phyloP scores from a whole-genome alignment of 1,140 invertebrate genomes.

The Bombus polaris region DNA sequence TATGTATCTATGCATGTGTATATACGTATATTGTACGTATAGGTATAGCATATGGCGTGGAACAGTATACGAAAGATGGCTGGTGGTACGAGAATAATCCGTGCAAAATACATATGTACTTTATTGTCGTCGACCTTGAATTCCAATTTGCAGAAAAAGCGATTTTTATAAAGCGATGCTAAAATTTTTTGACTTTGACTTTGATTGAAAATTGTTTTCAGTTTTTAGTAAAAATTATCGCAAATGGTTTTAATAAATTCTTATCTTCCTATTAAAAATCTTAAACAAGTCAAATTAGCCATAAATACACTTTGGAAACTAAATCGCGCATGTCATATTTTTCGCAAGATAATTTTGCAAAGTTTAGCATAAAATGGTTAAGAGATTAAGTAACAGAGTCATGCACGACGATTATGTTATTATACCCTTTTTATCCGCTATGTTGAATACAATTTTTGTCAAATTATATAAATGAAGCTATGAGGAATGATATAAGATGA shows the following conservation, averaged over 20 bases:
- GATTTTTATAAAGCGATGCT: no score
- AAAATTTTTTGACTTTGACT: no score
- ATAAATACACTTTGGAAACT: background rate
- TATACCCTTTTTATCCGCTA: background rate
- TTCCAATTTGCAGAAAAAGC: no score
- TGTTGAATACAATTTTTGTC: background rate
- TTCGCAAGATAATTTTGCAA: background rate
- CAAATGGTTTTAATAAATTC: background rate
- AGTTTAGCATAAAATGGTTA: background rate
- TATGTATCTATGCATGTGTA: no score
- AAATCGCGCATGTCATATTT: no score
- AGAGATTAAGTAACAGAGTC: background rate
- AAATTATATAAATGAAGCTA: background rate
- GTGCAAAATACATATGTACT: background rate
- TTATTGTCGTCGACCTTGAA: background rate
- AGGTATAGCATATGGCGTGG: background rate
- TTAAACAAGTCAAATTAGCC: background rate
- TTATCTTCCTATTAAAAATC: background rate
- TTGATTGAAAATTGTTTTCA: no score
- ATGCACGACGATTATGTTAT: background rate
- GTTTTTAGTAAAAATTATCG: no score
- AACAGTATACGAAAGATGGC: background rate
- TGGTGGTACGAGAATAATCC: background rate
- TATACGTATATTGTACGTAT: no score
- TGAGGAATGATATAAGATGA: background rate